Conservation (phyloP, 1,140 invertebrate species). For the Phymastichus coffea region DNA sequence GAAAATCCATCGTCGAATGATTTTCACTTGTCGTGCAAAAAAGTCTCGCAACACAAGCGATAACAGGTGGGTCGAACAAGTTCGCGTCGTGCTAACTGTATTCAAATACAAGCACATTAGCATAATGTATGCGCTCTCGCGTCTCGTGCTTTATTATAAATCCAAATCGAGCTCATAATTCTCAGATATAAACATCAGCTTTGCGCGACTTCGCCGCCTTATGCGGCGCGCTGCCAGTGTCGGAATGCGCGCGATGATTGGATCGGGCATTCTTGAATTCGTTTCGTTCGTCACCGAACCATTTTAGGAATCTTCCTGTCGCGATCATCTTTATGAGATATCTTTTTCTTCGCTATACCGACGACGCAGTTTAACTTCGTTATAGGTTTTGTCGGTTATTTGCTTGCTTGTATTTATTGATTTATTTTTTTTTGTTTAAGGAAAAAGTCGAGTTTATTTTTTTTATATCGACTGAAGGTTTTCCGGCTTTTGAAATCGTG, state of each 20-base stretch:
- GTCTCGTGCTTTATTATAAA: conserved; percentile 49
- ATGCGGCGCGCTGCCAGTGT: background rate
- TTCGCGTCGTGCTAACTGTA: conserved; percentile 49
- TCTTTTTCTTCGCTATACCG: background rate
- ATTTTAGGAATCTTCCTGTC: conserved; percentile 16
- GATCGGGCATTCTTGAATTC: background rate
- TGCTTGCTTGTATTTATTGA: too few species aligned
- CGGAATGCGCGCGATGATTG: conserved; percentile 15
- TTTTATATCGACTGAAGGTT: too few species aligned
- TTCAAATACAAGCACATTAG: conserved; percentile 50
- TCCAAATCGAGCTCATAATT: conserved; percentile 50
- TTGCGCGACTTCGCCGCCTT: too few species aligned
- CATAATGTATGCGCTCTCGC: conserved; percentile 55
- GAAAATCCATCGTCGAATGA: conserved; percentile 12
- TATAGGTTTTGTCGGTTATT: too few species aligned
- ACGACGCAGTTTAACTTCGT: too few species aligned
- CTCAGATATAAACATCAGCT: conserved; percentile 46
- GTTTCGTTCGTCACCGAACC: conserved; percentile 3
- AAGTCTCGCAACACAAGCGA: background rate
- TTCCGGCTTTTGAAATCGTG: too few species aligned
- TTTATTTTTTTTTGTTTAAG: too few species aligned
- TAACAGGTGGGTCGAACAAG: conserved; percentile 37
- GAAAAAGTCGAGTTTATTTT: too few species aligned
- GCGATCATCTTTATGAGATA: conserved; percentile 25
- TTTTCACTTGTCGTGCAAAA: background rate